Evolutionary conservation across 1,140 invertebrate species (phyloP).

Genomic region (Bradysia coprophila): DNA sequence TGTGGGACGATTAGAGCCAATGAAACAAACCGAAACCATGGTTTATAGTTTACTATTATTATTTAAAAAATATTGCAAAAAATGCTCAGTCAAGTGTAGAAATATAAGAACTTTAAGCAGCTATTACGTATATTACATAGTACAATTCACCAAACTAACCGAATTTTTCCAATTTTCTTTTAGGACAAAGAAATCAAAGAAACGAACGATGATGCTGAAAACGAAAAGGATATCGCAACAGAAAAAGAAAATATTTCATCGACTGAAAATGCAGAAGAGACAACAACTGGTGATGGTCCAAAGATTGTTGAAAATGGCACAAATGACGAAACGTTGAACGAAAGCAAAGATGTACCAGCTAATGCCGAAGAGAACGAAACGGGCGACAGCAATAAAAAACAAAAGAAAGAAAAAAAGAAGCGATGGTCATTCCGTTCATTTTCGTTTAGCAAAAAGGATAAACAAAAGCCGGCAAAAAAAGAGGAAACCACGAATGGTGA

Average conservation of each 20-base stretch:
- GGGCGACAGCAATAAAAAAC: slow-evolving; percentile 47
- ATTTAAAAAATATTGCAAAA: too few relatives aligned
- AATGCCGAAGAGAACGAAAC: slow-evolving; percentile 35
- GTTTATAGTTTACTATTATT: too few relatives aligned
- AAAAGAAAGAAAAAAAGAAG: slow-evolving; percentile 71
- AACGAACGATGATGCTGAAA: slow-evolving; percentile 41
- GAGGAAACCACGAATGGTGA: slow-evolving; percentile 27
- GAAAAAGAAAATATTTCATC: slow-evolving; percentile 31
- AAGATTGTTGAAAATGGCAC: slow-evolving; percentile 16
- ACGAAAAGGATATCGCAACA: slow-evolving; percentile 41
- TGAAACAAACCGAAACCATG: too few relatives aligned
- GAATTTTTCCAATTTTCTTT: background rate
- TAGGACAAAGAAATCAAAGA: slow-evolving; percentile 11
- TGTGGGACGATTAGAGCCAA: too few relatives aligned
- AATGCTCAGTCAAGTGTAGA: too few relatives aligned
- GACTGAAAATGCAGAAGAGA: slow-evolving; percentile 15
- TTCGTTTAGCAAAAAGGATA: slow-evolving; percentile 69
- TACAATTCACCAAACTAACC: too few relatives aligned
- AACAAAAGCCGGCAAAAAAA: slow-evolving; percentile 54
- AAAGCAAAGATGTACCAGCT: slow-evolving; percentile 26
- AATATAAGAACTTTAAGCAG: too few relatives aligned
- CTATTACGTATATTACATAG: too few relatives aligned
- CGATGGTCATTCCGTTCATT: slow-evolving; percentile 62
- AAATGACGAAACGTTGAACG: slow-evolving; percentile 20
- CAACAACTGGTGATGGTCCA: slow-evolving; percentile 22